Percentiles rank a stretch among this genome's conserved stretches.
phyloP scores from a whole-genome alignment of 2,888 invertebrate species.

The Cerastis rubricosa region DNA sequence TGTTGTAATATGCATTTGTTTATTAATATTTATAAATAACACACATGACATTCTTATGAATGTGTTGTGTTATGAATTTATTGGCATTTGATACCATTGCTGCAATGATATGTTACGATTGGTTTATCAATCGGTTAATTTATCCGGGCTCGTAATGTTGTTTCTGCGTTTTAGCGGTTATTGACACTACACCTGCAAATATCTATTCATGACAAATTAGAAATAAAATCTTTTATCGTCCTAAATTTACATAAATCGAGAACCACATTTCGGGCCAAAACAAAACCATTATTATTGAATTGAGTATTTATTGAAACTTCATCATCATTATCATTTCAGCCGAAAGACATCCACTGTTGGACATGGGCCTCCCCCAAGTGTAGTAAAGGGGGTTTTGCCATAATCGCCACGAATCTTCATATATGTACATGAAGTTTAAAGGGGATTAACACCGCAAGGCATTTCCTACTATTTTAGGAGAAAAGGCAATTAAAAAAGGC shows the following conservation, averaged over 20 bases:
- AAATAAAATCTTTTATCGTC: background rate
- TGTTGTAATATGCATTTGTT: conserved; percentile 10
- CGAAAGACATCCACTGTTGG: no score
- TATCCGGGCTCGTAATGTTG: no score
- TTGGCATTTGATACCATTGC: background rate
- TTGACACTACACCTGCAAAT: background rate
- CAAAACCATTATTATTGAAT: background rate
- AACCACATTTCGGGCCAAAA: background rate
- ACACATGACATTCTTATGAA: conserved; percentile 16
- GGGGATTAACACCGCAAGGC: background rate
- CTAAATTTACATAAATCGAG: background rate
- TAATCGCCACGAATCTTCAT: no score
- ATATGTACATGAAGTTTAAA: no score
- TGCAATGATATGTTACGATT: background rate
- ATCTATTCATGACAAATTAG: background rate
- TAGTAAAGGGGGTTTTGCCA: no score
- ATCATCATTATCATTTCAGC: no score
- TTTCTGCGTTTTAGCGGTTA: background rate
- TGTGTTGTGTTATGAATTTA: background rate
- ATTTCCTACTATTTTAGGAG: background rate
- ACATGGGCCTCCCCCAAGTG: no score
- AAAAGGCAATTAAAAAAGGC: background rate
- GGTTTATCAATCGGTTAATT: background rate
- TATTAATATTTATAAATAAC: conserved; percentile 43
- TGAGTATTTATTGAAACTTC: no score